Evolutionary conservation across 2,888 invertebrate species (phyloP), one percentile per base, ranked within the genome.

Genomic region (Caenorhabditis sp.): DNA sequence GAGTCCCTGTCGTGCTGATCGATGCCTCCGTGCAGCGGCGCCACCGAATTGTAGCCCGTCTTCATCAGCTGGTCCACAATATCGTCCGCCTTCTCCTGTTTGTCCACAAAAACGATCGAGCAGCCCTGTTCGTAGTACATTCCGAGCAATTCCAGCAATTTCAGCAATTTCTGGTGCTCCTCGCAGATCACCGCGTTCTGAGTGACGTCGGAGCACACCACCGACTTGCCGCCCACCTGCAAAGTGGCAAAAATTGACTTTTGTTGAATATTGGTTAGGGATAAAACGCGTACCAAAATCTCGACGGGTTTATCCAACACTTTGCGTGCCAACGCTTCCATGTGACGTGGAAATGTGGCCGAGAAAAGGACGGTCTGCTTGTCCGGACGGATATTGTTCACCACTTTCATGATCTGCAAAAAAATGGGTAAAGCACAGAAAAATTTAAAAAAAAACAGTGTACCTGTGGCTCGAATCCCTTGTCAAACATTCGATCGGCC

Each of bases 401-500:
- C 94, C 65, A 99, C 97, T 85, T 95, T 93, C 95, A 96, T 97
- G 5, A 95, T 95, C 78, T 83, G 30, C 1, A 45, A 22, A 7
- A 48, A 50, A 27, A 93, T 93, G 83, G 13, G 30, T 30, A 30
- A 30, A n/a, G n/a, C n/a, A n/a, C n/a, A n/a, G n/a, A 13, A 35
- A 35, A 35, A 35, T 7, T 35, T 2, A 35, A 35, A 35, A 35
- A 7, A 35, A 9, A 35, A 3, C 2, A 35, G 13, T 35, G 9
- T 35, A 93, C 93, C 92, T 96, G 96, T 0, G 96, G 96, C 90
- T 99, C 99, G 89, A 99, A 99, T 6, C 89, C 89, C 96, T 99
- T 97, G 90, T 99, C 99, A 89, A 99, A 99, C 99, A 99, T 99
- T 43, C 99, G 92, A 90, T 99, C 99, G 0, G 99, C 99, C 90